phyloP scores from a whole-genome alignment of 2,888 invertebrate species.

The Xestobium rufovillosum region DNA sequence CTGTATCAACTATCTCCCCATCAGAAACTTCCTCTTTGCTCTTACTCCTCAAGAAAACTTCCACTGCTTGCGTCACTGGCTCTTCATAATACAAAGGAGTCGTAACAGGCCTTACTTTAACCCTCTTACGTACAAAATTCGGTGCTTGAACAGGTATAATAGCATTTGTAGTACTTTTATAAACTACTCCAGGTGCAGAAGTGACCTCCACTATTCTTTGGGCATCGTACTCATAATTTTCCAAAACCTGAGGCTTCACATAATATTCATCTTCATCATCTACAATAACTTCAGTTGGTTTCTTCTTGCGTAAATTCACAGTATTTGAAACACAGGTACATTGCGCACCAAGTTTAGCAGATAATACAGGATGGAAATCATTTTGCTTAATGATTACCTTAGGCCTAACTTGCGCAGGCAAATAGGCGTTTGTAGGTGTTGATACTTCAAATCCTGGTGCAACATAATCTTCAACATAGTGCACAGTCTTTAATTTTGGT shows the following conservation, averaged over 20 bases:
- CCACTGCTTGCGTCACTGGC: slow-evolving; percentile 19
- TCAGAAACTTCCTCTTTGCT: slow-evolving; percentile 17
- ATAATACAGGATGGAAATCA: slow-evolving; percentile 62
- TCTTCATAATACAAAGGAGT: slow-evolving; percentile 16
- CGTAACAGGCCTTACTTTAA: slow-evolving; percentile 22
- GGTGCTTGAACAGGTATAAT: slow-evolving; percentile 20
- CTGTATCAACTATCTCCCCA: slow-evolving; percentile 29
- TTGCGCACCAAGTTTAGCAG: slow-evolving; percentile 64
- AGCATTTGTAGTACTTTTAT: slow-evolving; percentile 22
- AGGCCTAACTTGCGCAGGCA: slow-evolving; percentile 35
- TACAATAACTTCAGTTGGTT: slow-evolving; percentile 25
- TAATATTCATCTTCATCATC: slow-evolving; percentile 26
- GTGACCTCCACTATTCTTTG: slow-evolving; percentile 29
- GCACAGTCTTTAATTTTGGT: not conserved
- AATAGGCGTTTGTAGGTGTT: slow-evolving; percentile 4
- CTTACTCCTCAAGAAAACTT: slow-evolving; percentile 16
- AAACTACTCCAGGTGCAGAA: slow-evolving; percentile 26
- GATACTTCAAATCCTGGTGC: slow-evolving; percentile 8
- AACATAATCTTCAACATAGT: slow-evolving; percentile 12
- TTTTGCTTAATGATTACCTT: slow-evolving; percentile 60
- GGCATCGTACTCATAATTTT: slow-evolving; percentile 32
- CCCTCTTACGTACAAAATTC: slow-evolving; percentile 23
- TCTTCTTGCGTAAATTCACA: slow-evolving; percentile 45
- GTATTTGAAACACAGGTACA: slow-evolving; percentile 61
- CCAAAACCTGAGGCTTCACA: slow-evolving; percentile 22